phyloP scores from a whole-genome alignment of 2,113 vertebrate species.

The Phycodurus eques region DNA sequence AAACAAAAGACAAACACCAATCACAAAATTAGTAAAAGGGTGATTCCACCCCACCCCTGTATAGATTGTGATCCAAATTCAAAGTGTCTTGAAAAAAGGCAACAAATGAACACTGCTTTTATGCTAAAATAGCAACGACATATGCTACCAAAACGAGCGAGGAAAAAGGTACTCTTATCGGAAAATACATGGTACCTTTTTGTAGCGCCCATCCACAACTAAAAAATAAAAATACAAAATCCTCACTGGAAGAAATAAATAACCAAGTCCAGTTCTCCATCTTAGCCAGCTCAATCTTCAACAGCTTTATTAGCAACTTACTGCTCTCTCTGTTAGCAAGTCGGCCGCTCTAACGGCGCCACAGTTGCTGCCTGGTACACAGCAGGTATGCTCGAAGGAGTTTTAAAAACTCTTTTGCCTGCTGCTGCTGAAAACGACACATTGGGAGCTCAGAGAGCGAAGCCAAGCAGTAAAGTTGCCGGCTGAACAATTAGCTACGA shows the following conservation, averaged over 20 bases:
- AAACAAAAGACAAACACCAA: too few species aligned
- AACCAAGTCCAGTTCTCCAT: not conserved
- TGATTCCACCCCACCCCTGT: too few species aligned
- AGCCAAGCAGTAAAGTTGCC: constrained; percentile 3
- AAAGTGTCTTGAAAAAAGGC: too few species aligned
- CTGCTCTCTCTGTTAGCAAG: not conserved
- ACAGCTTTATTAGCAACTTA: not conserved
- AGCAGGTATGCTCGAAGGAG: not conserved
- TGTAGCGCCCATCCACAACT: too few species aligned
- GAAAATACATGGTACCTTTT: too few species aligned
- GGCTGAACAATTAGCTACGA: not conserved
- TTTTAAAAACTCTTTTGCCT: constrained; percentile 3
- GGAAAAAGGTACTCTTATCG: too few species aligned
- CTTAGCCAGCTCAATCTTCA: not conserved
- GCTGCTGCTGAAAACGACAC: constrained; percentile 4
- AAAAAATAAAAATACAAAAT: too few species aligned
- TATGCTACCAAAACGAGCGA: too few species aligned
- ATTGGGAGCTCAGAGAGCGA: not conserved
- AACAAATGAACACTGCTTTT: too few species aligned
- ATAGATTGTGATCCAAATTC: too few species aligned
- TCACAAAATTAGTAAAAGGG: too few species aligned
- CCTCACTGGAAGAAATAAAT: not conserved
- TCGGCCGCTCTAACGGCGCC: not conserved
- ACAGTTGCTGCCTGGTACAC: not conserved
- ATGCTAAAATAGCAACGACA: too few species aligned